Base-by-base conservation (phyloP, 2,888 invertebrate genomes). In the Cephonodes hylas region DNA sequence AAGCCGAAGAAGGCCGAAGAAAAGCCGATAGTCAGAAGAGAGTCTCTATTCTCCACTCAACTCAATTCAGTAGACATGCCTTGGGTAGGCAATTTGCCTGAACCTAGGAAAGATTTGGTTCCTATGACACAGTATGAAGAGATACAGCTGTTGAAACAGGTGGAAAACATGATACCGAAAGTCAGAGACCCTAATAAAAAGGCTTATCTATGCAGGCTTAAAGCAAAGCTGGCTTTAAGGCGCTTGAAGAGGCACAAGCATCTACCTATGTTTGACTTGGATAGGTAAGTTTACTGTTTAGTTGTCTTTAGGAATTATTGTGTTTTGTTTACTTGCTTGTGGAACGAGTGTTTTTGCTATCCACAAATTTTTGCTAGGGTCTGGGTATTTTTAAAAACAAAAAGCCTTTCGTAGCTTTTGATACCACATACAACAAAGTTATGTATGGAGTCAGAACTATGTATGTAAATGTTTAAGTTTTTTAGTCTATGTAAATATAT, bases 211-310 rank as follows among this genome's bases (percentile, higher is more conserved):
- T 70, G 68, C 45, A 70, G 88, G 10, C 66, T 91, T 63, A 77
- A 69, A 48, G 91, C 93, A 0, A 91, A 90, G 58, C 64, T 93
- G 25, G 77, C 88, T 4, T 60, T 93, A 20, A 70, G 93, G 6
- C 76, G 91, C 58, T 66, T 91, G 34, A 93, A 93, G 69, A 76
- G 91, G 27, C 91, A 89, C 59, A 90, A 87, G 31, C 90, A 88
- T 66, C 63, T 91, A 65, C 91, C 91, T 0, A 58, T 90, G 0
- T 93, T 93, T 64, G 87, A 92, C 78, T 74, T 93, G 58, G 93
- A 92, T 63, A 89, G 84, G 93, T 92, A 64, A 83, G 86, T 76
- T 10, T 18, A 20, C n/a, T n/a, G n/a, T n/a, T n/a, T n/a, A n/a
- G n/a, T n/a, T n/a, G n/a, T n/a, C n/a, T n/a, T n/a, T n/a, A n/a